phyloP scores from a whole-genome alignment of 2,888 invertebrate genomes.

The Margaritifera margaritifera region DNA sequence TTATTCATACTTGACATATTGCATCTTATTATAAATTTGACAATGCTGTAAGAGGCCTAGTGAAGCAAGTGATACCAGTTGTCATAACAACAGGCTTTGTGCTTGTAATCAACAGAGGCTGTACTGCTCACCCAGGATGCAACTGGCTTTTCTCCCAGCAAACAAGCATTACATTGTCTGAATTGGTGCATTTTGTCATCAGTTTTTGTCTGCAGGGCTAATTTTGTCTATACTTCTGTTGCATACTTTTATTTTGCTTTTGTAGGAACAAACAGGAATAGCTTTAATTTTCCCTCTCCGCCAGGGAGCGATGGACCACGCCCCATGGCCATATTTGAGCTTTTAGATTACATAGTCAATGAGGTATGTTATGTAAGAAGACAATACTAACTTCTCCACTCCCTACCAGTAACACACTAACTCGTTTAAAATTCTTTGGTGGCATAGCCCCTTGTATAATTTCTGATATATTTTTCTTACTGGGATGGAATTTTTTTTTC shows the following conservation, averaged over 20 bases:
- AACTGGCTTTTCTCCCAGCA: no score
- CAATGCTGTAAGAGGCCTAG: neutral
- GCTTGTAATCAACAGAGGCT: no score
- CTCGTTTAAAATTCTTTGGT: neutral
- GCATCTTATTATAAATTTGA: neutral
- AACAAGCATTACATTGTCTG: neutral
- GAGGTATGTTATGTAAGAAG: slow-evolving; percentile 76
- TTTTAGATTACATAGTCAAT: slow-evolving; percentile 98
- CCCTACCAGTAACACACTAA: slow-evolving; percentile 11
- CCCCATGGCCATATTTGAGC: slow-evolving; percentile 99
- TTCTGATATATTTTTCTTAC: neutral
- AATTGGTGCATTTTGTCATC: slow-evolving; percentile 1
- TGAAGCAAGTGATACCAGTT: no score
- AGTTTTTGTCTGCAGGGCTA: neutral
- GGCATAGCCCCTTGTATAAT: neutral
- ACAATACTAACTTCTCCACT: neutral
- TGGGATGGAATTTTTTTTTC: no score
- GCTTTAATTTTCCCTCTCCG: slow-evolving; percentile 57
- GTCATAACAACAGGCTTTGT: no score
- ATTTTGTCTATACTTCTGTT: slow-evolving; percentile 26
- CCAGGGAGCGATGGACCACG: slow-evolving; percentile 70
- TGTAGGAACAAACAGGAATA: slow-evolving; percentile 63
- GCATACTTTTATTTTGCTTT: slow-evolving; percentile 43
- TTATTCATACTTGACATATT: neutral
- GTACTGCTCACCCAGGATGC: no score